A percentile compares a stretch with the other conserved stretches of the same genome.
Evolutionary conservation across 1,140 invertebrate genomes (phyloP).

Genomic region (Drosophila varians): DNA sequence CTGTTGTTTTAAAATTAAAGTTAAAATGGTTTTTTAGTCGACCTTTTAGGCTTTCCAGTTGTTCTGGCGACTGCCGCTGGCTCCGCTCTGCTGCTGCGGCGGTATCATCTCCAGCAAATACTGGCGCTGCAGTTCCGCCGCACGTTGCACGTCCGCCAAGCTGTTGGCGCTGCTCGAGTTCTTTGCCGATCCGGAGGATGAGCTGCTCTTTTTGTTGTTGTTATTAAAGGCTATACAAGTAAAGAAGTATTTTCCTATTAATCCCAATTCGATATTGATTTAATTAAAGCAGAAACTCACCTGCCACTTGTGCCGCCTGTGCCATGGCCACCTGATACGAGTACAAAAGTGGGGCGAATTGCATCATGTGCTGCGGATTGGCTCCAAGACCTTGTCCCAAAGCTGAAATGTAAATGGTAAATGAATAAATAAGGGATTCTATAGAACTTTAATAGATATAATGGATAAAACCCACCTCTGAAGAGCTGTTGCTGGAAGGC

Average conservation of each 20-base stretch:
- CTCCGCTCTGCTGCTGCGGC: constrained; percentile 85
- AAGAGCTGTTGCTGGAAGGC: constrained; percentile 91
- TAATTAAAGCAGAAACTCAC: constrained; percentile 43
- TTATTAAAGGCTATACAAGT: constrained; percentile 65
- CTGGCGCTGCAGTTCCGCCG: constrained; percentile 95
- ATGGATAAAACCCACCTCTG: constrained; percentile 87
- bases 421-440: no score
- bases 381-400: constrained; percentile 78
- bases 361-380: constrained; percentile 91
- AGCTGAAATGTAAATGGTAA: constrained; percentile 42
- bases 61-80: constrained; percentile 81
- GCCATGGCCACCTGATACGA: constrained; percentile 94
- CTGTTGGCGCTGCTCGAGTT: constrained; percentile 85
- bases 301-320: constrained; percentile 88
- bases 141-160: constrained; percentile 90
- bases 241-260: neutral
- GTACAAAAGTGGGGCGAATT: constrained; percentile 93
- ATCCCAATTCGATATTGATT: neutral
- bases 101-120: constrained; percentile 98
- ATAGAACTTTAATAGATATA: no score
- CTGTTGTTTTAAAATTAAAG: neutral
- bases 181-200: constrained; percentile 68
- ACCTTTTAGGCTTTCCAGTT: constrained; percentile 82
- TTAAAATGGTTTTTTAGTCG: constrained; percentile 4
- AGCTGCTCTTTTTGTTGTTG: constrained; percentile 76